phyloP scores from a whole-genome alignment of 2,797 vertebrate species.

The Centropyge bicolor region DNA sequence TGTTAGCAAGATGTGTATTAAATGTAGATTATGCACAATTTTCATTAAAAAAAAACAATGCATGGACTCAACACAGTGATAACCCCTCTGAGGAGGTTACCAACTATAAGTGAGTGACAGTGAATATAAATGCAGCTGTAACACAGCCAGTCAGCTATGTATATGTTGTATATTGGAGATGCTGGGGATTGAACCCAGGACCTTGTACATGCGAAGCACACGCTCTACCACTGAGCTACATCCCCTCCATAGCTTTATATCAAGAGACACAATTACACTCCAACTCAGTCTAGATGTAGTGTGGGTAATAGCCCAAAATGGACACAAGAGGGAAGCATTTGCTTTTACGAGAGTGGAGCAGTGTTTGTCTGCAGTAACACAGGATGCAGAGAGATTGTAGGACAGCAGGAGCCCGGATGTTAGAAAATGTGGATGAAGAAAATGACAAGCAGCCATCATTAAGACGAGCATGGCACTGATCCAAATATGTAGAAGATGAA shows the following conservation, averaged over 20 bases:
- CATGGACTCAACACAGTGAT: no score
- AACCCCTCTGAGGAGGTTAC: no score
- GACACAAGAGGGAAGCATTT: constrained; percentile 63
- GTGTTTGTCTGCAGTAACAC: no score
- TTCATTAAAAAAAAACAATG: no score
- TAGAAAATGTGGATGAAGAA: neutral
- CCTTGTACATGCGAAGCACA: constrained; percentile 8
- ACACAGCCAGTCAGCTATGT: no score
- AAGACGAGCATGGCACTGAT: neutral
- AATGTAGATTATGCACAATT: no score
- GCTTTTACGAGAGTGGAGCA: neutral
- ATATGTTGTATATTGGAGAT: neutral
- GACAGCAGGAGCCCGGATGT: neutral
- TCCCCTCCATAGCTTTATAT: neutral
- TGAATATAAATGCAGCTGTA: no score
- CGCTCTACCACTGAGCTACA: constrained; percentile 6
- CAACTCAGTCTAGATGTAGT: neutral
- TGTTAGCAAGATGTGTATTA: no score
- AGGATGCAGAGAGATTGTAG: neutral
- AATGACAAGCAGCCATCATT: neutral
- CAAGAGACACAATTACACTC: no score
- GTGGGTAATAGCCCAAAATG: constrained; percentile 6
- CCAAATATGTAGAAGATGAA: no score
- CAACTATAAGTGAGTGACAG: no score
- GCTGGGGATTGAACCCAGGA: constrained; percentile 7